phyloP scores from a whole-genome alignment of 2,113 vertebrate genomes.

The Girardinichthys multiradiatus region DNA sequence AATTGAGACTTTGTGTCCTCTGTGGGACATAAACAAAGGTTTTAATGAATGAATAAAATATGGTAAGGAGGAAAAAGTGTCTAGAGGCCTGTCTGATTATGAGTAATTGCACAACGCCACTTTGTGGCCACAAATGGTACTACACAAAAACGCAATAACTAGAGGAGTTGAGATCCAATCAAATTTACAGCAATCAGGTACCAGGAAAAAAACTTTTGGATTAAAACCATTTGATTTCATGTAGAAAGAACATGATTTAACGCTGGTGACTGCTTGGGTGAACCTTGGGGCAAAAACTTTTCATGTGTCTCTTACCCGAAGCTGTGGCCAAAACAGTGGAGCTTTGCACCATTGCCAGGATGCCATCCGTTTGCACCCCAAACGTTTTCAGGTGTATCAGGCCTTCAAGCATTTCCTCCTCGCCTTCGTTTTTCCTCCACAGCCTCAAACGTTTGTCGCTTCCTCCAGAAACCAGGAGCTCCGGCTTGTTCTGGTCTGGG shows the following conservation, averaged over 20 bases:
- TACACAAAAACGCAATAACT: too few species aligned
- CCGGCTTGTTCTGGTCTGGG: not conserved
- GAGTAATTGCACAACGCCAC: too few species aligned
- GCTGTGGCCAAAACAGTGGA: conserved; percentile 79
- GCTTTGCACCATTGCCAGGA: conserved; percentile 81
- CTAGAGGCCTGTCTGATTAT: too few species aligned
- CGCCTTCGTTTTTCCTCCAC: conserved; percentile 69
- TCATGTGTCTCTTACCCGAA: conserved; percentile 75
- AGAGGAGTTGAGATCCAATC: too few species aligned
- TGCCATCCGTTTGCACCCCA: conserved; percentile 59
- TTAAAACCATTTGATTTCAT: not conserved
- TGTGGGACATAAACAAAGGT: too few species aligned
- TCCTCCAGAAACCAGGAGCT: conserved; percentile 77
- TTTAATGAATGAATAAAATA: too few species aligned
- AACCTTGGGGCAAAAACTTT: too few species aligned
- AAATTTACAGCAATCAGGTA: too few species aligned
- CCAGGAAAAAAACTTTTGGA: not conserved
- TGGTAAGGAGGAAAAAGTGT: too few species aligned
- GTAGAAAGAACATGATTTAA: not conserved
- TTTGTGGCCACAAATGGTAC: too few species aligned
- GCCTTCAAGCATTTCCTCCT: not conserved
- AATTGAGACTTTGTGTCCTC: too few species aligned
- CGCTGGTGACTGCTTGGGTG: not conserved
- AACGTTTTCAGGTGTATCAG: conserved; percentile 58
- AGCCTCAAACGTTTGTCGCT: conserved; percentile 78